Evolutionary conservation across 2,888 invertebrate species (phyloP), one percentile per base, ranked within the genome.

Genomic region (Epirrhoe alternata): DNA sequence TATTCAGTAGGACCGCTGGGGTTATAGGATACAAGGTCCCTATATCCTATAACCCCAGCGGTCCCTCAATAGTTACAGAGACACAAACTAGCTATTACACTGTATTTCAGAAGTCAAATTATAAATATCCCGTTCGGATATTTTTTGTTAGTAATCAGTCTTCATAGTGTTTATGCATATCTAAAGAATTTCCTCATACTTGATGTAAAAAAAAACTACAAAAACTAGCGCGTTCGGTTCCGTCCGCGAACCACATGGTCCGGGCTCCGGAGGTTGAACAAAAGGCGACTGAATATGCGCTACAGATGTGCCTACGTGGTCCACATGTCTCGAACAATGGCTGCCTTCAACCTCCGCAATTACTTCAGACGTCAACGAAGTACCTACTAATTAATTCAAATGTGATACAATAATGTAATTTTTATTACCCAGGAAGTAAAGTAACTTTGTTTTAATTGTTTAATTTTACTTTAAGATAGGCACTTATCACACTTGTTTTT

Each of bases 201-300:
- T n/a, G n/a, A 47, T 16, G 47, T 35, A 47, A 59, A 62, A 60
- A n/a, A 38, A 33, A 31, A 42, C 31, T 16, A 84, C 83, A 87
- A 87, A 90, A 90, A 88, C 79, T 78, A 79, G 82, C 78, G 73
- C 81, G 81, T 82, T 82, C 82, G 81, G 82, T 82, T 82, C 81
- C 81, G 85, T 77, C 79, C 85, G 84, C 80, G 74, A 74, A 81
- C 80, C 88, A 89, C 86, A 88, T 90, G 90, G 89, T 85, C 84
- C 85, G 79, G 31, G 24, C 24, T 24, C 3, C 24, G 16, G 38
- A 59, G 77, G 77, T 74, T 81, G 83, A 87, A 88, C 88, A 89
- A 89, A 89, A 89, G 87, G 77, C 86, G 83, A 79, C 85, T 83
- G 86, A 90, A 92, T 89, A 88, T 91, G 91, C 84, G 83, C 80